Percentiles rank a stretch among this genome's conserved stretches.
Conservation (phyloP, 2,888 invertebrate species). For the Eupithecia pulchellata region DNA sequence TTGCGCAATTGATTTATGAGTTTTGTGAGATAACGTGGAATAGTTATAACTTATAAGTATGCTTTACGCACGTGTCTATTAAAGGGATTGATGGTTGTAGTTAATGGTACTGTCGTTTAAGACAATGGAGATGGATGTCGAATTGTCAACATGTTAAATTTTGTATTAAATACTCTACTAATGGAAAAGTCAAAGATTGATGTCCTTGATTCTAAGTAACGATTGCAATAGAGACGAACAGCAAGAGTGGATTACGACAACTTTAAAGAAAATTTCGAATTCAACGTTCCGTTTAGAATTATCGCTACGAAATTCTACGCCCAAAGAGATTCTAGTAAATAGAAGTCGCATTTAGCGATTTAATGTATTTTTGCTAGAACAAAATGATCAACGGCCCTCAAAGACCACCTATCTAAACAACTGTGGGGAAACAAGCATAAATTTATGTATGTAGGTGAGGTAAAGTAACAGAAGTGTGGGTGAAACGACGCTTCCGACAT, state of each 20-base stretch:
- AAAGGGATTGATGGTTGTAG: background rate
- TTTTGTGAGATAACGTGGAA: constrained; percentile 43
- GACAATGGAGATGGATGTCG: background rate
- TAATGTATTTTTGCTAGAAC: background rate
- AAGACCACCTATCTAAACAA: constrained; percentile 48
- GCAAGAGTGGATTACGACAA: background rate
- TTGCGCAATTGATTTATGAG: constrained; percentile 68
- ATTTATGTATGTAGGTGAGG: constrained; percentile 20
- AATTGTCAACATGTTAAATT: background rate
- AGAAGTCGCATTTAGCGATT: background rate
- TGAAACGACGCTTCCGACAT: constrained; percentile 54
- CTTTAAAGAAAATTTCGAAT: background rate
- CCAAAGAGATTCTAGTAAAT: too few relatives aligned
- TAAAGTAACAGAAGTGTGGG: constrained; percentile 52
- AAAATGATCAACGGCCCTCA: constrained; percentile 27
- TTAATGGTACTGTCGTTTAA: background rate
- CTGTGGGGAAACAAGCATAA: constrained; percentile 15
- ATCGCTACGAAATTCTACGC: background rate
- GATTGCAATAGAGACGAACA: background rate
- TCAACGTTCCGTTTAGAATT: background rate
- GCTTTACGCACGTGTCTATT: constrained; percentile 46
- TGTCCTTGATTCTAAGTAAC: background rate
- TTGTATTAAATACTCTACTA: background rate
- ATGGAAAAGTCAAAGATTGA: background rate
- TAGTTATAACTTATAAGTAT: constrained; percentile 4